A percentile compares a stretch with the other conserved stretches of the same genome.
Conservation (phyloP, 2,888 invertebrate species). For the Tipula vernalis region DNA sequence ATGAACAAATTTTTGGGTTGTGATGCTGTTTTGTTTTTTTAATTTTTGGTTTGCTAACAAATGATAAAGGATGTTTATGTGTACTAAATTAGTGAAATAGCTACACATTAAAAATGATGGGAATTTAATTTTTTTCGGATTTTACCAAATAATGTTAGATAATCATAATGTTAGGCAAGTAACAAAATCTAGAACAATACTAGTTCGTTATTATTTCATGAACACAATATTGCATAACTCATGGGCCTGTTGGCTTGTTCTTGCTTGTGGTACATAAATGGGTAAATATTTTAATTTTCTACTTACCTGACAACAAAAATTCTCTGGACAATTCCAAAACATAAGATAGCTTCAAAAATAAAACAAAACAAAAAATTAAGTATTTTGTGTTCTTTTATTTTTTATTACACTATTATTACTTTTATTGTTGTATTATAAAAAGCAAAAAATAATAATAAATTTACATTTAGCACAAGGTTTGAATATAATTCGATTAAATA, state of each 20-base stretch:
- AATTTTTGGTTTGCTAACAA: not conserved
- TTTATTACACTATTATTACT: constrained; percentile 8
- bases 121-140: not conserved
- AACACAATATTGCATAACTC: no score
- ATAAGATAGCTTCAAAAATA: not conserved
- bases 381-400: constrained; percentile 6
- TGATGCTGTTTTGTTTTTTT: not conserved
- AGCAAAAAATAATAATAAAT: not conserved
- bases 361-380: not conserved
- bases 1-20: not conserved
- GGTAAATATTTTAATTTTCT: not conserved
- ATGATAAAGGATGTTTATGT: not conserved
- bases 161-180: no score
- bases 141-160: no score
- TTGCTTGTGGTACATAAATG: no score
- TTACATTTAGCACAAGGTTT: constrained; percentile 10
- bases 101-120: not conserved
- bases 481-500: constrained; percentile 6
- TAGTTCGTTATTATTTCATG: no score
- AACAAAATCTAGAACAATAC: no score
- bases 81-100: not conserved
- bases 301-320: not conserved
- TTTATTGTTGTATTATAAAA: not conserved
- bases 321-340: not conserved
- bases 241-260: no score